Evolutionary conservation across 2,113 vertebrate genomes (phyloP), one percentile per base, ranked within the genome.

Genomic region (Sorex araneus): DNA sequence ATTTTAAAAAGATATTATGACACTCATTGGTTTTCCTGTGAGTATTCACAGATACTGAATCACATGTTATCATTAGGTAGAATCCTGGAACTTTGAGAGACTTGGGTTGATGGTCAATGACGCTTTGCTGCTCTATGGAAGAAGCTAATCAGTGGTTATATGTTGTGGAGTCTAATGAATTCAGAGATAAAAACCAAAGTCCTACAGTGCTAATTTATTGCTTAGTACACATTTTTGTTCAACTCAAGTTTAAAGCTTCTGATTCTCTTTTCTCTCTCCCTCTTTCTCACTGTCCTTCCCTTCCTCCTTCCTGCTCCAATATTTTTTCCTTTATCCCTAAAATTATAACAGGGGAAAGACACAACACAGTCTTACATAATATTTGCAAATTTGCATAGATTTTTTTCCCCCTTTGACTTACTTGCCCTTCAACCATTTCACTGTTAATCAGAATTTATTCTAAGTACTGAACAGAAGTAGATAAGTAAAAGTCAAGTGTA

Each of bases 371-470:
- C 47, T 85, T 77, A 50, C 10, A 50, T 7, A 60, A 60, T 60
- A 23, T 60, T 60, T 60, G 6, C 18, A 60, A 5, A 30, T 34
- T 18, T 18, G 7, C 60, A 6, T 60, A 23, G 57, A 60, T 63
- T 84, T 67, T 87, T 76, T 83, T 11, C 12, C 73, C 11, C 2
- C 21, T 83, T 78, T 90, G 57, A 23, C 34, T 93, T 71, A 32
- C 6, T 80, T 50, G 4, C 30, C 19, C 32, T 94, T 93, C 69
- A 77, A 28, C 2, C 19, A 84, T 47, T 90, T 90, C 60, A 12
- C 36, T 63, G 57, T 8, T 84, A 84, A 84, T 81, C 73, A 76
- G 19, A 27, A n/a, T 63, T 90, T 80, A 80, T 73, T 71, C 32
- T 8, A 80, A 80, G 25, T 67, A 84, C 30, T 18, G 6, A 76